Percentiles rank a stretch among this genome's conserved stretches.
Conservation (phyloP, 1,140 invertebrate species). For the Euwallacea fornicatus region DNA sequence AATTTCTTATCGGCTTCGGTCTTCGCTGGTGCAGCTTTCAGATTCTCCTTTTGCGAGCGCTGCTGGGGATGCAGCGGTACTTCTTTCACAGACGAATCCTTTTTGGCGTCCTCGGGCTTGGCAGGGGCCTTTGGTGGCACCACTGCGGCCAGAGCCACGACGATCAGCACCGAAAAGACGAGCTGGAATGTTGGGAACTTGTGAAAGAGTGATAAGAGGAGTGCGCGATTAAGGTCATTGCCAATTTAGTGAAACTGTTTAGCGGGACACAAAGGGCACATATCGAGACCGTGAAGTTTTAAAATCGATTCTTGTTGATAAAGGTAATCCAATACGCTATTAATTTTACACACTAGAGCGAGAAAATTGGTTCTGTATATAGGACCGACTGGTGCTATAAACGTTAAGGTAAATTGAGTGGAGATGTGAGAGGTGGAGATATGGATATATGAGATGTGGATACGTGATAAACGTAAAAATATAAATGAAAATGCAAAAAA, state of each 20-base stretch:
- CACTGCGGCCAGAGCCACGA: not conserved
- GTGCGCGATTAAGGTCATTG: not conserved
- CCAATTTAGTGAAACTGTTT: not conserved
- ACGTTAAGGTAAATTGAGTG: not conserved
- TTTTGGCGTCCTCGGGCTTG: not conserved
- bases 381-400: not conserved
- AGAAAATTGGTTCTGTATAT: not conserved
- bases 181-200: slow-evolving; percentile 1
- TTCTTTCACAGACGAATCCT: slow-evolving; percentile 8
- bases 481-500: not conserved
- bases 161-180: not conserved
- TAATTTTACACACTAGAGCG: not conserved
- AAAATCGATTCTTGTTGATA: not conserved
- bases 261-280: not conserved
- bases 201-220: not conserved
- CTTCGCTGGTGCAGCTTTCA: not conserved
- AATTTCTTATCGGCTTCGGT: not conserved
- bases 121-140: not conserved
- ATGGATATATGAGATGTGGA: not conserved
- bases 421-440: not conserved
- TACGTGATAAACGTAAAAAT: too few species aligned
- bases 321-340: not conserved
- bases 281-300: not conserved
- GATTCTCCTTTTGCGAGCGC: not conserved
- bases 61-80: not conserved